Conservation (phyloP, 2,797 vertebrate species). For the Chrysocyon brachyurus region DNA sequence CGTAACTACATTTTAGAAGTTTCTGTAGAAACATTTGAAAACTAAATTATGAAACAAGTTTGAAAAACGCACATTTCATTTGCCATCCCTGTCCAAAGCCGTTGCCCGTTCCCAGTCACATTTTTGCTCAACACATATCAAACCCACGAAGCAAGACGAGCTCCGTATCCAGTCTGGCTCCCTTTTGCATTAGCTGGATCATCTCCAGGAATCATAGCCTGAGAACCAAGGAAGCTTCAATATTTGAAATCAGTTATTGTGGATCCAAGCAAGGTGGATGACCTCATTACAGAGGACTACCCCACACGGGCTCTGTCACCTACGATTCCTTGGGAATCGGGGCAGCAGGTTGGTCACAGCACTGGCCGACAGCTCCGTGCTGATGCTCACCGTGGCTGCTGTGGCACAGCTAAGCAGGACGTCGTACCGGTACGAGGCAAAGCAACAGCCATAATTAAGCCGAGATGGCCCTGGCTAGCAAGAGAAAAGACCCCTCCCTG, state of each 20-base stretch:
- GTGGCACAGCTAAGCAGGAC: neutral
- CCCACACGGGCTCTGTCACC: neutral
- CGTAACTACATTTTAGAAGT: neutral
- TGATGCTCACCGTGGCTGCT: neutral
- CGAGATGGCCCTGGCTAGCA: neutral
- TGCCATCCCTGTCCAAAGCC: neutral
- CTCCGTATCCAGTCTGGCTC: neutral
- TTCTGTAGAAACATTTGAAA: neutral
- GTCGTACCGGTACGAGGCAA: neutral
- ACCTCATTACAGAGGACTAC: neutral
- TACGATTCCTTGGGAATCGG: neutral
- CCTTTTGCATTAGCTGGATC: neutral
- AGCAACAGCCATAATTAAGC: neutral
- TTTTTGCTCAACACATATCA: neutral
- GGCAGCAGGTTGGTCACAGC: neutral
- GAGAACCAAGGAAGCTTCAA: neutral
- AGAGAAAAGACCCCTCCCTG: neutral
- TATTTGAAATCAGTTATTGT: neutral
- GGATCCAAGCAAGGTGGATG: neutral
- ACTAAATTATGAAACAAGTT: neutral
- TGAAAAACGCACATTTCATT: neutral
- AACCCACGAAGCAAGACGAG: neutral
- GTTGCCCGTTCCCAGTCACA: neutral
- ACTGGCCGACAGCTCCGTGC: accelerated
- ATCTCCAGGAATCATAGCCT: neutral